Evolutionary conservation across 2,888 invertebrate genomes (phyloP).

Genomic region (Lochmaea capreae): DNA sequence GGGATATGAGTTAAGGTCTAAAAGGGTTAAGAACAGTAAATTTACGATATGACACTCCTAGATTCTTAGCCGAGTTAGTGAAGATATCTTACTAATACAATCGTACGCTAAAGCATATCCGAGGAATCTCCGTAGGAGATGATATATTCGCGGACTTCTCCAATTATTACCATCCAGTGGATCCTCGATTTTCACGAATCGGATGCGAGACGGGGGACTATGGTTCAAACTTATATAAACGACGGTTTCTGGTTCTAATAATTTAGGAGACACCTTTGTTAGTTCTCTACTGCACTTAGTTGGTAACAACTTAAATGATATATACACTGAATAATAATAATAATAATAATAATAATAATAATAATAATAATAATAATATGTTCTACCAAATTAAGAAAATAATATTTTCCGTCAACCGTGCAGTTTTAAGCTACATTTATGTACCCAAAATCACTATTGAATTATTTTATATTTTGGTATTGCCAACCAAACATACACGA

Average conservation of each 20-base stretch:
- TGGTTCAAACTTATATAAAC: conserved; percentile 45
- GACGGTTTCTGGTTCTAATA: conserved; percentile 33
- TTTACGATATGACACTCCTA: conserved; percentile 56
- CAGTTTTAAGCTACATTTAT: too few relatives aligned
- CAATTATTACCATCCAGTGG: conserved; percentile 59
- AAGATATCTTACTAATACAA: conserved; percentile 60
- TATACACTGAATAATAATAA: not conserved
- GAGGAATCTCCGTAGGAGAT: conserved; percentile 54
- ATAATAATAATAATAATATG: too few relatives aligned
- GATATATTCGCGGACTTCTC: conserved; percentile 59
- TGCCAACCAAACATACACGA: too few relatives aligned
- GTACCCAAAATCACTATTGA: too few relatives aligned
- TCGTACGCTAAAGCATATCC: conserved; percentile 52
- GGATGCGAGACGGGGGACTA: conserved; percentile 26
- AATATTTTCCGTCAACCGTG: too few relatives aligned
- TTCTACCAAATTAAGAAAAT: too few relatives aligned
- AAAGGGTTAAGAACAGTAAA: conserved; percentile 61
- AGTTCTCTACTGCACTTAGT: not conserved
- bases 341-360: too few relatives aligned
- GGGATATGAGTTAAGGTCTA: conserved; percentile 49
- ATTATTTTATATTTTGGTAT: too few relatives aligned
- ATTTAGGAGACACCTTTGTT: conserved; percentile 45
- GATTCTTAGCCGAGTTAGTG: conserved; percentile 60
- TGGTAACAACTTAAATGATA: not conserved
- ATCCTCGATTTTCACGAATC: conserved; percentile 37